phyloP scores from a whole-genome alignment of 1,140 invertebrate species.

The Phocides pigmalion region DNA sequence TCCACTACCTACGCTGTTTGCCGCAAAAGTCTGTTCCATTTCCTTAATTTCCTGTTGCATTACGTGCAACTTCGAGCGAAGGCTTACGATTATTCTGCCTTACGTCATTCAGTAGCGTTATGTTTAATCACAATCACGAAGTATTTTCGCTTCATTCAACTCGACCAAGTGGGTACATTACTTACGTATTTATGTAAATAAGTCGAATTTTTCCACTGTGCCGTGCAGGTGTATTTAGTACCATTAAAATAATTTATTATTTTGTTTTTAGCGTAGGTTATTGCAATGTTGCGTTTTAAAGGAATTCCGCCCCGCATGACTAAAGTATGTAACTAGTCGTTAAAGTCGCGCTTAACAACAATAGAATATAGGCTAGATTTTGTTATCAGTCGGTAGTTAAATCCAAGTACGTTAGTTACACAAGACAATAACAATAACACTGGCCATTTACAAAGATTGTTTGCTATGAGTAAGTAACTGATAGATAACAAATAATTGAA shows the following conservation, averaged over 20 bases:
- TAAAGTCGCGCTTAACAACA: background rate
- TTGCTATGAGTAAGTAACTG: slow-evolving; percentile 4
- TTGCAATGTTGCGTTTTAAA: background rate
- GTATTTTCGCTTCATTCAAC: slow-evolving; percentile 3
- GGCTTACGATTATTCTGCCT: slow-evolving; percentile 13
- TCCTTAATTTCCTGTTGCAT: slow-evolving; percentile 39
- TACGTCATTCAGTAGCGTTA: slow-evolving; percentile 23
- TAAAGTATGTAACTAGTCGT: background rate
- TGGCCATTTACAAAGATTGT: slow-evolving; percentile 10
- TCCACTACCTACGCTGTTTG: slow-evolving; percentile 45
- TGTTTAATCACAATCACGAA: too few species aligned
- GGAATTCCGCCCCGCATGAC: too few species aligned
- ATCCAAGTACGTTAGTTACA: slow-evolving; percentile 17
- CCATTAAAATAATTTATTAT: background rate
- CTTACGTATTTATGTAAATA: slow-evolving; percentile 1
- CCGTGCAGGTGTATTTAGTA: background rate
- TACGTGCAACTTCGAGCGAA: slow-evolving; percentile 13
- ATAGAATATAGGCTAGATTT: slow-evolving; percentile 1
- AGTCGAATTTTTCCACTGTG: background rate
- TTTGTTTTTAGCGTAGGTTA: background rate
- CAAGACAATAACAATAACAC: slow-evolving; percentile 11
- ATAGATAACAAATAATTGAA: too few species aligned
- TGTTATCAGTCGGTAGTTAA: background rate
- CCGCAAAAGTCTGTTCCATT: slow-evolving; percentile 27
- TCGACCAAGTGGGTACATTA: background rate